Evolutionary conservation across 2,888 invertebrate genomes (phyloP).

Genomic region (Augochlorella aurata): DNA sequence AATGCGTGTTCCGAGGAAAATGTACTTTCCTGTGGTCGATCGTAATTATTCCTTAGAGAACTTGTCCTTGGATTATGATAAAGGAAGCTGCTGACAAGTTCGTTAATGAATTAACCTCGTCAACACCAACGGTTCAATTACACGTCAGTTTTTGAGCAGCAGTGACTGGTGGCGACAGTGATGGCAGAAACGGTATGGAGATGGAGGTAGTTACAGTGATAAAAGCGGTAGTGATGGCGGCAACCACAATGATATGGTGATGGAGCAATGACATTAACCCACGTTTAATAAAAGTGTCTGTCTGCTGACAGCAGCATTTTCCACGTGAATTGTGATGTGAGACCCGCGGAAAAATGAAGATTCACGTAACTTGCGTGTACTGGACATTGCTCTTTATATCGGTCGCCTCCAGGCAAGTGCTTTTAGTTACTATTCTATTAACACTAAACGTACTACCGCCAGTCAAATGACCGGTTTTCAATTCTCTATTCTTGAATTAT

Average conservation of each 20-base stretch:
- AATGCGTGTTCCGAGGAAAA: background rate
- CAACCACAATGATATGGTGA: constrained; percentile 21
- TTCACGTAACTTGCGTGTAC: constrained; percentile 84
- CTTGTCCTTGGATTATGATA: background rate
- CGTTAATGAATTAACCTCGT: constrained; percentile 14
- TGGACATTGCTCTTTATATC: constrained; percentile 86
- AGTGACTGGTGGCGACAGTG: constrained; percentile 24
- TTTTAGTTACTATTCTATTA: constrained; percentile 54
- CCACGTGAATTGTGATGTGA: constrained; percentile 34
- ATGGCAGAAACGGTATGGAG: constrained; percentile 1
- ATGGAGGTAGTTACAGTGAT: constrained; percentile 14
- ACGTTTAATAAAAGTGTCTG: constrained; percentile 16
- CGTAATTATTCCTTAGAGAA: background rate
- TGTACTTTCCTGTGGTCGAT: background rate
- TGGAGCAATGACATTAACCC: constrained; percentile 23
- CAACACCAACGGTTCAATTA: constrained; percentile 7
- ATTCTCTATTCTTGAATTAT: too few species aligned
- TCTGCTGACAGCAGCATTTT: constrained; percentile 29
- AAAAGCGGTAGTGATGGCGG: constrained; percentile 33
- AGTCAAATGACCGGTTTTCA: too few species aligned
- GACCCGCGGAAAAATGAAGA: constrained; percentile 82
- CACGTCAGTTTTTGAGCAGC: constrained; percentile 20
- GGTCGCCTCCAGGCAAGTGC: constrained; percentile 84
- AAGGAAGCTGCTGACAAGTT: background rate
- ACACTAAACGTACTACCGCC: background rate